Evolutionary conservation across 2,797 vertebrate species (phyloP).

Genomic region (Hybognathus amarus): DNA sequence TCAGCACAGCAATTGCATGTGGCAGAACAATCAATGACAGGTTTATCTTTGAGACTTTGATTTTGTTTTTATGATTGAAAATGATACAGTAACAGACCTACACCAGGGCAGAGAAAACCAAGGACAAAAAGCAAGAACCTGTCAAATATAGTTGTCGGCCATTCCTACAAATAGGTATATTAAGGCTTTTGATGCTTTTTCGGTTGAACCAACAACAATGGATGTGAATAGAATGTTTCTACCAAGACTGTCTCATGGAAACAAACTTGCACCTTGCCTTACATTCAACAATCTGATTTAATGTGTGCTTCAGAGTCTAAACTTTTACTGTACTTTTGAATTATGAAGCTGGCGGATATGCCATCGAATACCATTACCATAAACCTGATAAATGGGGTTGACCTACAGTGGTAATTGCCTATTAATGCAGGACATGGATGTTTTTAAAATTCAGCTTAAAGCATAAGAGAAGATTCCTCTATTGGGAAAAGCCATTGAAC

Average conservation of each 20-base stretch:
- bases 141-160: background rate
- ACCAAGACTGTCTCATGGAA: background rate
- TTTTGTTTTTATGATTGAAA: background rate
- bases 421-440: conserved; percentile 26
- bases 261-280: background rate
- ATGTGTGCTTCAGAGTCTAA: conserved; percentile 11
- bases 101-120: background rate
- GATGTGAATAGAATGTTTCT: background rate
- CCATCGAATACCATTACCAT: conserved; percentile 23
- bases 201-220: background rate
- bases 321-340: conserved; percentile 18
- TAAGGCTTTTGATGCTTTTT: background rate
- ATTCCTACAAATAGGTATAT: background rate
- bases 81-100: background rate
- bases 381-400: conserved; percentile 39
- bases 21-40: conserved; percentile 6
- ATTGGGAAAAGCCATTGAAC: background rate
- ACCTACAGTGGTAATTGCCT: conserved; percentile 40
- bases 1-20: background rate
- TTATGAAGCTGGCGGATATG: conserved; percentile 15
- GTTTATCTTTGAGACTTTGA: background rate
- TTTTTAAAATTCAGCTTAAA: conserved; percentile 24
- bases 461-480: background rate
- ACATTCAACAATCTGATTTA: conserved; percentile 12
- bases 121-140: background rate